phyloP scores from a whole-genome alignment of 2,888 invertebrate species.

The Megamerina dolium region DNA sequence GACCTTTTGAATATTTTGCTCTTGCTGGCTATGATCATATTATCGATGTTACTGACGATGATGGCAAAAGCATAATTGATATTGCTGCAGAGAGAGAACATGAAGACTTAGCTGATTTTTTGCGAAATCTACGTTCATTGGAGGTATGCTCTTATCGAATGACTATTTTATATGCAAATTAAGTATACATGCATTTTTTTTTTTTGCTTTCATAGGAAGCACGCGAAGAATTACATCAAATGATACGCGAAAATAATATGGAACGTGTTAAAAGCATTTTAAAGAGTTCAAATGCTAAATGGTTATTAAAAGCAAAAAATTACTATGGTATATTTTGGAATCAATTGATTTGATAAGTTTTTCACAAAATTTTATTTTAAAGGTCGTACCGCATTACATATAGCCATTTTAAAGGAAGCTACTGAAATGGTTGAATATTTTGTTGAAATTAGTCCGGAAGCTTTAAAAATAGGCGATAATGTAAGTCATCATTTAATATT shows the following conservation, averaged over 20 bases:
- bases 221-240: conserved; percentile 69
- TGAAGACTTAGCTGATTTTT: conserved; percentile 60
- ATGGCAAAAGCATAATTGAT: conserved; percentile 62
- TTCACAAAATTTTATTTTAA: not conserved
- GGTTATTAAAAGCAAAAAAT: conserved; percentile 44
- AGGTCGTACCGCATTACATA: conserved; percentile 75
- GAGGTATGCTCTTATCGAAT: conserved; percentile 58
- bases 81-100: conserved; percentile 64
- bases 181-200: conserved; percentile 1
- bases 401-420: conserved; percentile 78
- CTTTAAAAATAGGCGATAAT: conserved; percentile 75
- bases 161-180: not conserved
- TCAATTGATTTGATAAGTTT: not conserved
- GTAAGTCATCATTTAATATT: conserved; percentile 59
- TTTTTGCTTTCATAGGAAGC: conserved; percentile 55
- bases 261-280: conserved; percentile 55
- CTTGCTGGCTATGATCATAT: conserved; percentile 85
- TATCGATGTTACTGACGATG: conserved; percentile 69
- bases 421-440: conserved; percentile 75
- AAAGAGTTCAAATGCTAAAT: conserved; percentile 41
- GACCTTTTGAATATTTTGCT: conserved; percentile 55
- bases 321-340: conserved; percentile 41
- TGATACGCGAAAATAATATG: conserved; percentile 62
- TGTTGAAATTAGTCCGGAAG: conserved; percentile 65
- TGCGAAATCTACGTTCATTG: conserved; percentile 67